Evolutionary conservation across 1,140 invertebrate species (phyloP), one percentile per base, ranked within the genome.

Genomic region (Sycophila sp.): DNA sequence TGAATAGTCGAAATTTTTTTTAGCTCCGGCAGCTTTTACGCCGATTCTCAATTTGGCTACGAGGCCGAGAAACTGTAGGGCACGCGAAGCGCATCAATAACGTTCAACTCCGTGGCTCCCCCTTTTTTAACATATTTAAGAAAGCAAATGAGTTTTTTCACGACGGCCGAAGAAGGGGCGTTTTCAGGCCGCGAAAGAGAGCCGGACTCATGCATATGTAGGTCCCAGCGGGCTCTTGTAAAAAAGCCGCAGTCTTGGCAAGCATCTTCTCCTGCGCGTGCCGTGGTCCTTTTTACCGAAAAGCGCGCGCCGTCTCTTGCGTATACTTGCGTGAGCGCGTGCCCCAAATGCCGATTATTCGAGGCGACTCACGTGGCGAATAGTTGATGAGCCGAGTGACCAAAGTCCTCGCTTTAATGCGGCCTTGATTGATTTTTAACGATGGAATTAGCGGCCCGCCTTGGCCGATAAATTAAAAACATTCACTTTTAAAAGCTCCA

Each of bases 151-250:
- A 74, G 68, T 58, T 73, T 73, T 69, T 34, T 58, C 17, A 10
- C 34, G 30, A 11, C 15, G 15, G 4, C 10, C 8, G 40, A 45
- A 45, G 19, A 45, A 45, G 40, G n/a, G n/a, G n/a, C n/a, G n/a
- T n/a, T n/a, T n/a, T n/a, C n/a, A n/a, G n/a, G n/a, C n/a, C n/a
- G n/a, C n/a, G n/a, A n/a, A n/a, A n/a, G n/a, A n/a, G n/a, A n/a
- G n/a, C n/a, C n/a, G n/a, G n/a, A n/a, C 82, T 81, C 82, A 83
- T 84, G 77, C 78, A 82, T 84, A 83, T 80, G 82, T 71, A 76
- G 71, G 66, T 75, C 74, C 72, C 68, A 67, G 76, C 6, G 10
- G 1, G 6, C 2, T 19, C 5, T 47, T 7, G 17, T 47, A n/a
- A n/a, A n/a, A n/a, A n/a, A n/a, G n/a, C n/a, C n/a, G n/a, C n/a